Base-by-base conservation (phyloP, 2,797 vertebrate genomes). In the Helostoma temminkii region DNA sequence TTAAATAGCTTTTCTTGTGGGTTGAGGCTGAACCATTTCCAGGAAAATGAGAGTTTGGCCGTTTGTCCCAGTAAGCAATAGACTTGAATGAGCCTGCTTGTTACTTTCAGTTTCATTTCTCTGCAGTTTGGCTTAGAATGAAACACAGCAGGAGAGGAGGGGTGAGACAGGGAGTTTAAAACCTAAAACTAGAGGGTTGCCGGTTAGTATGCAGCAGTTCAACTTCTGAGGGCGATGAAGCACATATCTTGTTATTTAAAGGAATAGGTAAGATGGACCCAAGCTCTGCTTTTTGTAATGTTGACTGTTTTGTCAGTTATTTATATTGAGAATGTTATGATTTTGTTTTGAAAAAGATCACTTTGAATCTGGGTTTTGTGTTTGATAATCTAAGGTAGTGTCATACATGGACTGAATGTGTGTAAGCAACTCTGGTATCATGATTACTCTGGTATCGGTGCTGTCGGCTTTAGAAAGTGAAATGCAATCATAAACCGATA, bases 21-120 rank as follows among this genome's bases (percentile, higher is more conserved):
- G 26, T 6, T 22, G 14, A 50, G 9, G 5, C 1, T 0, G 2
- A 24, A 30, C 39, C 28, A 30, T 77, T 90, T 85, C 66, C 45
- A 22, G 53, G 53, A 72, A 88, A 21, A 56, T 45, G 65, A 74
- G 37, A 67, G 64, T 42, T 6, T 28, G 22, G 1, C 43, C 41
- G 9, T 10, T 16, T 28, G 15, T 10, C 41, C 32, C 8, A 25
- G 3, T 11, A 5, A 37, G 56, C 15, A 1, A 28, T 19, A 21
- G 26, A 18, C 1, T 11, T 41, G 25, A 25, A 42, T 42, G 6
- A 52, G 25, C 18, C 4, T n/a, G 24, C 9, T 3, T 4, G 39
- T 60, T 7, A 45, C 71, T 88, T 90, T 91, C 83, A 64, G 53
- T 91, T 91, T 90, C 72, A 0, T 86, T 91, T 91, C 86, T 85